Evolutionary conservation across 2,113 vertebrate species (phyloP).

Genomic region (Sapayoa aenigma): DNA sequence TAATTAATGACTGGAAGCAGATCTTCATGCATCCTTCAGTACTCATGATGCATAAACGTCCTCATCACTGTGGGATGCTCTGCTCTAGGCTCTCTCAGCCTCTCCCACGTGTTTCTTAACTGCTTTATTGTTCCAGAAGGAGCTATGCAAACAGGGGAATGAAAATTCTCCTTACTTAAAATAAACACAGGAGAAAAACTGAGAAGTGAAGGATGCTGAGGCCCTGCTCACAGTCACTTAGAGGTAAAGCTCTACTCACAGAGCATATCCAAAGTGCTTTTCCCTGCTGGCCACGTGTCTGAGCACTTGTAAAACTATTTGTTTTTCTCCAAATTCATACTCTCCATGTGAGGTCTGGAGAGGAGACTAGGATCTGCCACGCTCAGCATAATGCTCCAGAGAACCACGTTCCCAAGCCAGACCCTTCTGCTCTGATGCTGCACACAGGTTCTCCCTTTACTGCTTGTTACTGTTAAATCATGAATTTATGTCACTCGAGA

Average conservation of each 20-base stretch:
- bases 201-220: not conserved
- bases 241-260: not conserved
- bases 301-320: not conserved
- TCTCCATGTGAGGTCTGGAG: slow-evolving; percentile 48
- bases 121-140: not conserved
- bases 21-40: not conserved
- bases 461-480: not conserved
- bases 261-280: not conserved
- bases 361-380: not conserved
- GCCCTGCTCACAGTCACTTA: not conserved
- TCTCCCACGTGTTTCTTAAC: not conserved
- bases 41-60: no score
- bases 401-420: fast-evolving
- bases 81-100: not conserved
- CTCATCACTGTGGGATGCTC: not conserved
- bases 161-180: slow-evolving; percentile 11
- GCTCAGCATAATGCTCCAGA: not conserved
- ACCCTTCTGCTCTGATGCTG: not conserved
- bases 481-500: not conserved
- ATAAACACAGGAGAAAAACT: slow-evolving; percentile 27
- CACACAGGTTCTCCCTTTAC: not conserved
- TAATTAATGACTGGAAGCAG: not conserved
- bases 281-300: not conserved
- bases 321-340: not conserved
- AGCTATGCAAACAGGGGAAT: not conserved